A percentile compares a stretch with the other conserved stretches of the same genome.
These are phyloP conservation scores for Cherax destructor DNA, from an alignment of 1,140 invertebrate species.

Conservation along the genomic window DNA sequence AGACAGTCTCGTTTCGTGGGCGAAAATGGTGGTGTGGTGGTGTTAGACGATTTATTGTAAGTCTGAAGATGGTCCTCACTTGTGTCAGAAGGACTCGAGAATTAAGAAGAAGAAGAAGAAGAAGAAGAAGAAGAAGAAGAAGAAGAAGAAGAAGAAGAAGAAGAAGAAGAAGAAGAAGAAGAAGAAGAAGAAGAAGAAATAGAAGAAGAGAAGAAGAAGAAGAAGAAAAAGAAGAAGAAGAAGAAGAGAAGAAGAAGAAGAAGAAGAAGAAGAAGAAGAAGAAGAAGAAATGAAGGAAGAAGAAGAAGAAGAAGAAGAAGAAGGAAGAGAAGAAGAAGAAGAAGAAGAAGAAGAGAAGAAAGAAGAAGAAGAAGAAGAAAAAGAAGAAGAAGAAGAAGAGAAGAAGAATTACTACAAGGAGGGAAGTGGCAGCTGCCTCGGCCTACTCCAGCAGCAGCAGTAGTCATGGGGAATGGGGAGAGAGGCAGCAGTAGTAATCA, in stretches of 20 bases:
- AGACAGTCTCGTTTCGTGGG: not conserved
- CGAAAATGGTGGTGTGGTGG: not conserved
- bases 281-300: not conserved
- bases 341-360: not conserved
- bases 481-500: too few relatives aligned
- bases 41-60: not conserved
- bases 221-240: not conserved
- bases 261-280: not conserved
- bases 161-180: not conserved
- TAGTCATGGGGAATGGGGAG: not conserved
- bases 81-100: not conserved
- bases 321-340: not conserved
- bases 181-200: not conserved
- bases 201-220: not conserved
- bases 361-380: not conserved
- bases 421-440: not conserved
- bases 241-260: not conserved
- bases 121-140: not conserved
- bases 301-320: not conserved
- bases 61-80: not conserved
- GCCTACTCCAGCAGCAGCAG: not conserved
- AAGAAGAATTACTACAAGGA: not conserved
- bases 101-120: not conserved
- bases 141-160: not conserved
- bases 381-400: not conserved